Percentiles rank a stretch among this genome's conserved stretches.
Conservation (phyloP, 1,140 invertebrate species). For the Panagrolaimus sp. region DNA sequence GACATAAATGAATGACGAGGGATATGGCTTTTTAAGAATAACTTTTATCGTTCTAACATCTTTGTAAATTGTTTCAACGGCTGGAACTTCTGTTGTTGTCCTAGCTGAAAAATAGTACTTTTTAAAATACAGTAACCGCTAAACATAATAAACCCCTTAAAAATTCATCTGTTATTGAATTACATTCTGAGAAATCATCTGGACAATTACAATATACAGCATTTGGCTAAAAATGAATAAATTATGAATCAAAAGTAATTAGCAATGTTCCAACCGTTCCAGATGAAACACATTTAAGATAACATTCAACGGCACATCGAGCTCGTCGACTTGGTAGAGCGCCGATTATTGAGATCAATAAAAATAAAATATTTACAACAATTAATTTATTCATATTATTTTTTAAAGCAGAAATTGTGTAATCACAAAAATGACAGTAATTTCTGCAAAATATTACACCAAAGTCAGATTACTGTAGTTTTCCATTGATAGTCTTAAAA, state of each 20-base stretch:
- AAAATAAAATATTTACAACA: too few species aligned
- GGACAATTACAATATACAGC: slow-evolving; percentile 51
- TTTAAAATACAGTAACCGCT: too few species aligned
- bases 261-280: slow-evolving; percentile 29
- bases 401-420: too few species aligned
- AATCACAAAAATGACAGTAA: too few species aligned
- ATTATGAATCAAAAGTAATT: background rate
- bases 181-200: slow-evolving; percentile 33
- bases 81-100: slow-evolving; percentile 17
- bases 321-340: slow-evolving; percentile 21
- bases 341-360: background rate
- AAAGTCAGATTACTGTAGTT: too few species aligned
- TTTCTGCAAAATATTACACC: too few species aligned
- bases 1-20: slow-evolving; percentile 41
- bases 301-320: slow-evolving; percentile 42
- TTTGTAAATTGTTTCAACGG: slow-evolving; percentile 31
- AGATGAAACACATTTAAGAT: slow-evolving; percentile 38
- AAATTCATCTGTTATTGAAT: slow-evolving; percentile 41
- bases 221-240: slow-evolving; percentile 32
- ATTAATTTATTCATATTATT: too few species aligned
- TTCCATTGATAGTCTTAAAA: too few species aligned
- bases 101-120: slow-evolving; percentile 29
- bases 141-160: slow-evolving; percentile 29
- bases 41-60: slow-evolving; percentile 35
- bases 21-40: slow-evolving; percentile 24